A percentile compares a stretch with the other conserved stretches of the same genome.
Evolutionary conservation across 2,888 invertebrate species (phyloP).

Genomic region (Peribatodes rhomboidaria): DNA sequence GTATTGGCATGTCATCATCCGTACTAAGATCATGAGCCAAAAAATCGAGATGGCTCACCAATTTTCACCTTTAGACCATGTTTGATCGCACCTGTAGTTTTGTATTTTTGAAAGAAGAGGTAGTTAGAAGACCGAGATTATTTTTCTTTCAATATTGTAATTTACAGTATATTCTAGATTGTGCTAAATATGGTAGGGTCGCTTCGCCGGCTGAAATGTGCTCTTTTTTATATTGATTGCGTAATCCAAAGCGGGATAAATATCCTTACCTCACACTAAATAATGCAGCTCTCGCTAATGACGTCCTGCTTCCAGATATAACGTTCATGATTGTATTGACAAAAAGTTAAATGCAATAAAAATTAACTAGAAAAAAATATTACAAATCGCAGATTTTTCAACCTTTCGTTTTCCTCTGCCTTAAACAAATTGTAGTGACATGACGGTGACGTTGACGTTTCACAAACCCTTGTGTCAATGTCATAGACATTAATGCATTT

Average conservation of each 20-base stretch:
- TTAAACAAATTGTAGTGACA: too few species aligned
- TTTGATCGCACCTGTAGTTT: not conserved
- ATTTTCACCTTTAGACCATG: too few species aligned
- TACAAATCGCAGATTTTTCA: not conserved
- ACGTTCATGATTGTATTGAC: constrained; percentile 72
- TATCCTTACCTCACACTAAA: constrained; percentile 70
- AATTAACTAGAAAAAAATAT: not conserved
- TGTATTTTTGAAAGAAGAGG: too few species aligned
- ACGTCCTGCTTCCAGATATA: constrained; percentile 63
- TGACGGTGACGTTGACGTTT: not conserved
- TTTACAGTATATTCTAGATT: not conserved
- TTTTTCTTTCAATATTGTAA: not conserved
- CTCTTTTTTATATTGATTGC: constrained; percentile 60
- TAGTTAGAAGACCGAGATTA: not conserved
- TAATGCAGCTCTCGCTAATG: constrained; percentile 66
- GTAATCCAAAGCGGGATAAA: constrained; percentile 64
- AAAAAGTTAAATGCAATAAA: constrained; percentile 6
- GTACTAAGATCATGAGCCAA: not conserved
- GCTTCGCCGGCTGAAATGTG: constrained; percentile 25
- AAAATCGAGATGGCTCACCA: constrained; percentile 3
- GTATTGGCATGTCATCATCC: constrained; percentile 12
- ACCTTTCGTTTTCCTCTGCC: not conserved
- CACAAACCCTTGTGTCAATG: too few species aligned
- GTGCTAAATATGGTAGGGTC: not conserved
- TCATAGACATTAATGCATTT: too few species aligned